Conservation (phyloP, 2,888 invertebrate species). For the Periphyllus acericola region DNA sequence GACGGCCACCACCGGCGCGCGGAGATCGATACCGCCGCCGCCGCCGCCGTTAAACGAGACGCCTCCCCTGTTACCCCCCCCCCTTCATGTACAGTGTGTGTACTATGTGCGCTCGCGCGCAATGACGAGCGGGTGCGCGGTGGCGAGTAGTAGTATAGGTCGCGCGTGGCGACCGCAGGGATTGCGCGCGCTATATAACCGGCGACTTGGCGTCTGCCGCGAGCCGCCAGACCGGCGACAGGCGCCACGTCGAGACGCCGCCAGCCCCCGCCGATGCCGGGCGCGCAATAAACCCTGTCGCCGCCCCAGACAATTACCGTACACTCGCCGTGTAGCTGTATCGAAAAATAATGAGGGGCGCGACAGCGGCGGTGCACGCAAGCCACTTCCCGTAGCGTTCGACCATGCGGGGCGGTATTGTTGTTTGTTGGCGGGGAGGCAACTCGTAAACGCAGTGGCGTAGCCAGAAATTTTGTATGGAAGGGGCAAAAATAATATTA, state of each 20-base stretch:
- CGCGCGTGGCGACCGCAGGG: conserved; percentile 28
- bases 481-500: too few relatives aligned
- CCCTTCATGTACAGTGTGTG: neutral
- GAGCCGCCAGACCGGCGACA: conserved; percentile 55
- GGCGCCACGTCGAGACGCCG: conserved; percentile 56
- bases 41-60: conserved; percentile 18
- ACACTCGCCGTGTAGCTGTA: neutral
- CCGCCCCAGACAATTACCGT: conserved; percentile 6
- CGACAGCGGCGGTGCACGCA: neutral
- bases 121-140: neutral
- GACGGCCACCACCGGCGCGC: neutral
- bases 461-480: too few relatives aligned
- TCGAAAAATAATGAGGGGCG: neutral
- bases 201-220: conserved; percentile 60
- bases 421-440: neutral
- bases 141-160: neutral
- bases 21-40: conserved; percentile 44
- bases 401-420: neutral
- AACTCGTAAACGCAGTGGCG: neutral
- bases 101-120: neutral
- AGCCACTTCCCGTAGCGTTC: neutral
- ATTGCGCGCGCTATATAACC: conserved; percentile 15
- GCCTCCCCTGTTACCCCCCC: neutral
- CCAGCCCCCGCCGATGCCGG: neutral
- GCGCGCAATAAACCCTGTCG: conserved; percentile 24